phyloP scores from a whole-genome alignment of 1,140 invertebrate species.

The Planococcus citri region DNA sequence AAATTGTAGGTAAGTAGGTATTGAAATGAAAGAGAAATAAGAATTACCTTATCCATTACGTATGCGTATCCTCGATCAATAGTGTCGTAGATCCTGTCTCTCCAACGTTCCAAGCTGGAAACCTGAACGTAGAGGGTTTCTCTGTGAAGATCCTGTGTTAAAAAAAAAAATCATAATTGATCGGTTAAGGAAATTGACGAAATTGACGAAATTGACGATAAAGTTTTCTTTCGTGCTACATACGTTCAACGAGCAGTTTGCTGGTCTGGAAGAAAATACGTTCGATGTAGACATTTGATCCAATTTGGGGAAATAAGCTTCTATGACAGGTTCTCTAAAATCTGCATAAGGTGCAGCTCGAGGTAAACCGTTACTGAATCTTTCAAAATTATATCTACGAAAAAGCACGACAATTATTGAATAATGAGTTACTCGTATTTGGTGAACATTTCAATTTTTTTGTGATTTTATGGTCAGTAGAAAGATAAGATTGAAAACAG shows the following conservation, averaged over 20 bases:
- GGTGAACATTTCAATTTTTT: too few species aligned
- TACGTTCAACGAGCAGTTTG: conserved; percentile 39
- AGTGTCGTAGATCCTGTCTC: conserved; percentile 57
- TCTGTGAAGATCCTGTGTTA: conserved; percentile 45
- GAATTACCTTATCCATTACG: background rate
- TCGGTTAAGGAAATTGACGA: too few species aligned
- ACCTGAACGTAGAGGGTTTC: conserved; percentile 54
- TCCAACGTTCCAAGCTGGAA: conserved; percentile 55
- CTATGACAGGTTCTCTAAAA: conserved; percentile 45
- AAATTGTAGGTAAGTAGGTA: too few species aligned
- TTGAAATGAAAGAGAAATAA: too few species aligned
- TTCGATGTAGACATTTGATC: conserved; percentile 49
- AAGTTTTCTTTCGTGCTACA: too few species aligned
- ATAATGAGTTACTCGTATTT: too few species aligned
- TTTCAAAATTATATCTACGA: conserved; percentile 54
- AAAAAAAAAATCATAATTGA: too few species aligned
- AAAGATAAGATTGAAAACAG: too few species aligned
- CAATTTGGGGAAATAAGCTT: conserved; percentile 60
- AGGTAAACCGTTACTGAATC: conserved; percentile 46
- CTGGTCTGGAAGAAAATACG: conserved; percentile 47
- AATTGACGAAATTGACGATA: too few species aligned
- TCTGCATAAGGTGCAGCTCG: conserved; percentile 45
- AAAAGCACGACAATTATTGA: too few species aligned
- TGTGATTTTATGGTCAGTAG: too few species aligned
- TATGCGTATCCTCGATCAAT: conserved; percentile 48